Base-by-base conservation (phyloP, 2,888 invertebrate genomes). In the Lamproptera curius region DNA sequence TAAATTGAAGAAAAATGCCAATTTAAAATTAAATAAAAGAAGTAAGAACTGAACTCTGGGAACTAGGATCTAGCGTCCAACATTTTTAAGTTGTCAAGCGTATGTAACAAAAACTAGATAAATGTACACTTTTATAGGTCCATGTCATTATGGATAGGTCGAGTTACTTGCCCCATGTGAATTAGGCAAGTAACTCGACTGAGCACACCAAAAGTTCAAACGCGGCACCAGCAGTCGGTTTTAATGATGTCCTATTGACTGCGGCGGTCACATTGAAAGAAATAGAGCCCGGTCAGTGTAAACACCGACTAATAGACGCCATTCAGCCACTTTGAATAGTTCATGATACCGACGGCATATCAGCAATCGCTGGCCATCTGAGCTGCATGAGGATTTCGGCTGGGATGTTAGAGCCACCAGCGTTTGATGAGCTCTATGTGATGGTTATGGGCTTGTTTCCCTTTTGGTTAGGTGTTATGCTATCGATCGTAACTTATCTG, bases 271-370 rank as follows among this genome's bases (percentile, higher is more conserved):
- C 72, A 78, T 75, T 77, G 78, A 80, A 81, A 79, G 80, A 78
- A 76, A 76, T 80, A 61, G 73, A 74, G 73, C 73, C 72, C 80
- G 81, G 81, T 81, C 82, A 82, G 76, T 82, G 77, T 80, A 76
- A 75, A 81, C 79, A 81, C 57, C 46, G 62, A 62, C 72, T 81
- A 80, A 76, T 78, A 73, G 75, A 64, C 50, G 58, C 66, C 66
- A 74, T 77, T 77, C 77, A 77, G 17, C 5, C 2, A 16, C 28
- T 3, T 13, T 55, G 52, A 52, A 51, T 54, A 41, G 51, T 52
- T 50, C 41, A 49, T 51, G 52, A 51, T 26, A 45, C 35, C 34
- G 40, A 52, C 39, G 31, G 35, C 23, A 45, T 52, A 52, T 57
- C 55, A 51, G 54, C 53, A 50, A 49, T 46, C 40, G 39, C 51